Percentiles rank a stretch among this genome's conserved stretches.
Conservation (phyloP, 1,140 invertebrate species). For the Habropoda laboriosa region DNA sequence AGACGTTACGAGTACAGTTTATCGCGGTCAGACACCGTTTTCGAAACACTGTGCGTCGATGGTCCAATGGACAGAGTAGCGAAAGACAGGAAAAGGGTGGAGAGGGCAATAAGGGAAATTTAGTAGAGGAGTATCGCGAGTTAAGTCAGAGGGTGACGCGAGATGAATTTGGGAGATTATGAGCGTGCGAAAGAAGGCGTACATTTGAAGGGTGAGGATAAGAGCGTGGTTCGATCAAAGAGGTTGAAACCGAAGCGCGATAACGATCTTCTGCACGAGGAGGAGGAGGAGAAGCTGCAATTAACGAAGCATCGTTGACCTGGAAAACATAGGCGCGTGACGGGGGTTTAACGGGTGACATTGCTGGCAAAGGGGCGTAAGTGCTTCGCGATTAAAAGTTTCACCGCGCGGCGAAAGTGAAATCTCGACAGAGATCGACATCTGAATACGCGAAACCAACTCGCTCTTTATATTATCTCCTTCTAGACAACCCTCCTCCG, state of each 20-base stretch:
- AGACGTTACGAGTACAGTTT: no score
- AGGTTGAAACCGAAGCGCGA: neutral
- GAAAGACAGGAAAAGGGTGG: neutral
- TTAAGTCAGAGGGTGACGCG: constrained; percentile 41
- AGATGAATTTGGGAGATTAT: constrained; percentile 1
- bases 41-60: neutral
- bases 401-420: constrained; percentile 35
- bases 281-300: no score
- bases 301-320: constrained; percentile 4
- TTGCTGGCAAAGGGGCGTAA: constrained; percentile 9
- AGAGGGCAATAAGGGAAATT: constrained; percentile 24
- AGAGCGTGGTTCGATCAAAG: no score
- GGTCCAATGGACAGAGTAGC: neutral
- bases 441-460: constrained; percentile 31
- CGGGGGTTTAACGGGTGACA: neutral
- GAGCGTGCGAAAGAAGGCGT: neutral
- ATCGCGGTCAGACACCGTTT: neutral
- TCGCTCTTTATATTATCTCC: constrained; percentile 45
- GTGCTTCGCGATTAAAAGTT: constrained; percentile 28
- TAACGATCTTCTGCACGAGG: neutral
- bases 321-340: neutral
- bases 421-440: constrained; percentile 45
- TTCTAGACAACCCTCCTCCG: constrained; percentile 47
- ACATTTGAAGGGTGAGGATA: neutral
- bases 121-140: constrained; percentile 25